Evolutionary conservation across 2,888 invertebrate species (phyloP), one percentile per base, ranked within the genome.

Genomic region (Cyrtodaria siliqua): DNA sequence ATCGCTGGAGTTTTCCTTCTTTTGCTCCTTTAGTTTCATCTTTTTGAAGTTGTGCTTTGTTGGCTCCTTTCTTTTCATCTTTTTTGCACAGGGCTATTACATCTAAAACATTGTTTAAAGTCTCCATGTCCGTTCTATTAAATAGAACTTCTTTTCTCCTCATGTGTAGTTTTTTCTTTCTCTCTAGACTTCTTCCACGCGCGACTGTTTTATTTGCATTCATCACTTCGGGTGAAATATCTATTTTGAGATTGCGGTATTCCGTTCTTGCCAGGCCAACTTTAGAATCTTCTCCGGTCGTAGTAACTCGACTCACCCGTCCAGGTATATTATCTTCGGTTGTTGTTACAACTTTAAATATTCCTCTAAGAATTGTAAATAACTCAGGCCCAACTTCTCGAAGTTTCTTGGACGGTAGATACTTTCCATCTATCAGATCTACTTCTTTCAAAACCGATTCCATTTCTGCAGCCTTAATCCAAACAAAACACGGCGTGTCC

Each of bases 401-500:
- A 18, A 79, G 33, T 18, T 74, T 47, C 23, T 64, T 53, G 9
- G 71, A 66, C 23, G 71, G 68, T 6, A 79, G 42, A 47, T 79
- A 75, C 23, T 26, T 47, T 12, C 47, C 55, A 4, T 64, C 55
- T n/a, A 64, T 47, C 23, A 53, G 20, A 12, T 56, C 49, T 14
- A 79, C 63, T 14, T 52, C 44, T n/a, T n/a, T n/a, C 0, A 42
- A 44, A 16, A 23, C 44, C 16, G 47, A 20, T 3, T 63, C 23
- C 6, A 71, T 23, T 6, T 42, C 14, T 12, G 76, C 56, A 2
- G 62, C 78, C 8, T 61, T 47, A 6, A 85, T 53, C 57, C 72
- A 70, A 4, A 83, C 78, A 59, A 76, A 83, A 71, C 79, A 76
- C 0, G 79, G 81, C 1, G 67, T 67, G n/a, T 79, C 77, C 2